Conservation (phyloP, 2,888 invertebrate genomes). For the Spisula solida region DNA sequence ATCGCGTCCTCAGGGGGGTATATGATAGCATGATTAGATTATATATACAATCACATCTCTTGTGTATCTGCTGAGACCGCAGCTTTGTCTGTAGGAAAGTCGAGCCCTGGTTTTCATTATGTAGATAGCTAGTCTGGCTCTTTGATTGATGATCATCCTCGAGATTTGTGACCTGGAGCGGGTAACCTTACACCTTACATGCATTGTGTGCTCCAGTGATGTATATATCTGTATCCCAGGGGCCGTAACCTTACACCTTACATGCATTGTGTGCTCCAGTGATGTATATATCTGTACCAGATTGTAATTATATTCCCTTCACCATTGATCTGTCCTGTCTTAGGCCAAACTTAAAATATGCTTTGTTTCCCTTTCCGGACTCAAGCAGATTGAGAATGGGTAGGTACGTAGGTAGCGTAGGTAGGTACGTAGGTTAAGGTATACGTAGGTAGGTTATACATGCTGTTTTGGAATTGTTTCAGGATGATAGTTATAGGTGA, state of each 20-base stretch:
- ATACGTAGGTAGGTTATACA: no score
- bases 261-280: not conserved
- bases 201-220: not conserved
- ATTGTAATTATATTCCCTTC: not conserved
- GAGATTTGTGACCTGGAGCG: not conserved
- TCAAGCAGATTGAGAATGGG: no score
- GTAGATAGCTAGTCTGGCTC: constrained; percentile 8
- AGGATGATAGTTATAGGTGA: no score
- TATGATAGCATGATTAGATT: constrained; percentile 5
- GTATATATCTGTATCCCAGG: no score
- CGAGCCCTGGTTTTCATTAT: constrained; percentile 4
- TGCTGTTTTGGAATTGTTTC: no score
- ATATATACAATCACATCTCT: constrained; percentile 11
- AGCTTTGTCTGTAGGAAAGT: constrained; percentile 6
- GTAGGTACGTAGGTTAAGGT: no score
- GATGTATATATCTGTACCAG: constrained; percentile 10
- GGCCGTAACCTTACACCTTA: constrained; percentile 18
- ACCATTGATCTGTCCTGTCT: constrained; percentile 11
- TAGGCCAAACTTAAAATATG: no score
- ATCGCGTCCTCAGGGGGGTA: not conserved
- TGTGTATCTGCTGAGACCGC: not conserved
- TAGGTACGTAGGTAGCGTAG: no score
- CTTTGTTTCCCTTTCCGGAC: no score
- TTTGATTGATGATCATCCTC: not conserved
- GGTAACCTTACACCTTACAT: constrained; percentile 8